Base-by-base conservation (phyloP, 2,797 vertebrate genomes). In the Babyrousa celebensis region DNA sequence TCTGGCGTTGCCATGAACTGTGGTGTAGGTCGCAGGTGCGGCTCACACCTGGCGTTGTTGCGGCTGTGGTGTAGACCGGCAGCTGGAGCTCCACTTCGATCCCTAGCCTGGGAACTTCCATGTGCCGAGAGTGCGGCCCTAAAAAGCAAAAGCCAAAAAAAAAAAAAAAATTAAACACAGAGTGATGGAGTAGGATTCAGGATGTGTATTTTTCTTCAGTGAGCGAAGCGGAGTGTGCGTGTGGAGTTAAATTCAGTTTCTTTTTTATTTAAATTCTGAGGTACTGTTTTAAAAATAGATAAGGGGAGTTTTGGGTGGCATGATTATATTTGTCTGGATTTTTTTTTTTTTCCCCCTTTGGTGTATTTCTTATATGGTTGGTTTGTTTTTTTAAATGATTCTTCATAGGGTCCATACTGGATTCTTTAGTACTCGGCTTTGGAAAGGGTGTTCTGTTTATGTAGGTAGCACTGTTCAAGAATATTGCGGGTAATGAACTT, bases 271-370 rank as follows among this genome's bases (percentile, higher is more conserved):
- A 21, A 78, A 29, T 90, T 72, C 58, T 79, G 52, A 68, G 21
- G 18, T 68, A 54, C n/a, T 85, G 3, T 77, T 80, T 40, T 88
- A 56, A 88, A 92, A 68, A 43, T 60, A 74, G 40, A 16, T 80
- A 71, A 75, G 77, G 18, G 25, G 56, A 77, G n/a, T 88, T 91
- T 91, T 14, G 25, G 43, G 58, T 74, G 11, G 3, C 18, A 52
- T 96, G 27, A 72, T 43, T 65, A 32, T 91, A 75, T 90, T 91
- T 87, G 29, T 85, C 43, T 85, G 63, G 15, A n/a, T n/a, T 83
- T 43, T 92, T 75, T 89, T 56, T 83, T 60, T 91, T 60, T 23
- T 27, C 14, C 90, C 60, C 54, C 54, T 75, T 92, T 68, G 62
- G 25, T 40, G 1, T 68, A 43, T 75, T 11, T 58, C 18, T 32